phyloP scores from a whole-genome alignment of 2,113 vertebrate genomes.

The Triplophysa dalaica region DNA sequence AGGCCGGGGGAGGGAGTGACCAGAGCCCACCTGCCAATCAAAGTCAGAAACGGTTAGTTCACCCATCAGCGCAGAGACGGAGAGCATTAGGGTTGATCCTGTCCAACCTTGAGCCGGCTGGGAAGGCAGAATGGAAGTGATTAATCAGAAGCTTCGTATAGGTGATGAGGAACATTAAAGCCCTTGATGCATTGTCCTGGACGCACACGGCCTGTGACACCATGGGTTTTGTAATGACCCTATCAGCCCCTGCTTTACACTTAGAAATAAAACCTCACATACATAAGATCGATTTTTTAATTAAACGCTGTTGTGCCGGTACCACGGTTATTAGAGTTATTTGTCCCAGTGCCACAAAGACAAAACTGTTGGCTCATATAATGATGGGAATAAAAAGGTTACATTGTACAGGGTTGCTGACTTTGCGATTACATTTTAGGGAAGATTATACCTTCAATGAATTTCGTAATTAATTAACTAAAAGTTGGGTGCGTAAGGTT shows the following conservation, averaged over 20 bases:
- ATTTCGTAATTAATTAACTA: conserved; percentile 39
- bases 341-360: conserved; percentile 58
- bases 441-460: conserved; percentile 36
- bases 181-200: conserved; percentile 15
- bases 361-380: conserved; percentile 16
- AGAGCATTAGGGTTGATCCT: conserved; percentile 24
- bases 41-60: conserved; percentile 50
- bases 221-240: conserved; percentile 37
- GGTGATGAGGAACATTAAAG: neutral
- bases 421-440: neutral
- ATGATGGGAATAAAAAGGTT: conserved; percentile 23
- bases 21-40: conserved; percentile 59
- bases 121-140: conserved; percentile 21
- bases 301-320: conserved; percentile 34
- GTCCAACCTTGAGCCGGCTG: conserved; percentile 29
- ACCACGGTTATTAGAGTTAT: conserved; percentile 55
- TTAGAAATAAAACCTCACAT: conserved; percentile 5
- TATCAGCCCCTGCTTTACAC: conserved; percentile 29
- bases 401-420: conserved; percentile 10
- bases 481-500: neutral
- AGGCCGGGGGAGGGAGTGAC: neutral
- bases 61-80: conserved; percentile 57
- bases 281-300: conserved; percentile 49
- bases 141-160: conserved; percentile 16
- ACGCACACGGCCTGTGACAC: neutral